Evolutionary conservation across 2,797 vertebrate species (phyloP), one percentile per base, ranked within the genome.

Genomic region (Hirundo rustica): DNA sequence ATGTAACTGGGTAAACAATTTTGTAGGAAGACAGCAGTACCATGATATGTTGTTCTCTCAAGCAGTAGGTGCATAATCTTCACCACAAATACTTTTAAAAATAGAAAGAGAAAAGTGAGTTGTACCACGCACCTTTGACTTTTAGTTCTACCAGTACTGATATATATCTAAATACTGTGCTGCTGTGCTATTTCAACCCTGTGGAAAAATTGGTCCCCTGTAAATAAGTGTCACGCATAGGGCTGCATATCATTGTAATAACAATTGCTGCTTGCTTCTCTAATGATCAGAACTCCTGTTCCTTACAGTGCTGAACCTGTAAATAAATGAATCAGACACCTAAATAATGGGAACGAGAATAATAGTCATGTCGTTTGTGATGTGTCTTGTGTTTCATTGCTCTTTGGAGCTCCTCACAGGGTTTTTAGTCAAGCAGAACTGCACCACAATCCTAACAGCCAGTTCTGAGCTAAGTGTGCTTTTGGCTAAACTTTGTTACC

Each of bases 251-350:
- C 48, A 40, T 7, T 90, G 51, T 51, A 38, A 78, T 30, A 68
- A 66, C 32, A 94, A 93, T 82, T 74, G 3, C 7, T 65, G 34
- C 55, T 90, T 65, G 8, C 8, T 93, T 88, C 78, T 90, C 15
- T 5, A 4, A 0, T 50, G 19, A 77, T 91, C 81, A 75, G 81
- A 83, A 65, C 78, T 95, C 77, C 57, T 51, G 42, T 68, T 95
- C n/a, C 77, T 93, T 64, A 16, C 64, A 32, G 10, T 81, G 42
- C 80, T 79, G 66, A 92, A 84, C 32, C 36, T 84, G 91, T 95
- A 92, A 97, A 92, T 90, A 93, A 90, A 86, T 95, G 88, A 96
- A 95, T 96, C 96, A 95, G 83, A 82, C 65, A 58, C 61, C 57
- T 90, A 58, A 91, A 51, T 93, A 94, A 79, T 71, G 61, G 61